Evolutionary conservation across 2,888 invertebrate genomes (phyloP).

Genomic region (Tanytarsus gracilentus): DNA sequence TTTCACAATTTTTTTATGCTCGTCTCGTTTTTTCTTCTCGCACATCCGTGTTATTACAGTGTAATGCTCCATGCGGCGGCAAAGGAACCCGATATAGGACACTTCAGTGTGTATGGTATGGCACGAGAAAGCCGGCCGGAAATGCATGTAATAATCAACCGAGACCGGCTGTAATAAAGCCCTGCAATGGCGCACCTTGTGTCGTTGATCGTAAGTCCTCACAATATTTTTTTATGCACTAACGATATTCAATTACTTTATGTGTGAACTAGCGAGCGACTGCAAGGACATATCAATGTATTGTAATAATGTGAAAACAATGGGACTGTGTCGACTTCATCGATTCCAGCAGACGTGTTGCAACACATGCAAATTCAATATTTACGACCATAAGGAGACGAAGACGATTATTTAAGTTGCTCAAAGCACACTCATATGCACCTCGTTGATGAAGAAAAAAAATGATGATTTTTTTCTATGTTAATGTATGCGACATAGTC

Average conservation of each 20-base stretch:
- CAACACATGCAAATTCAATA: slow-evolving; percentile 56
- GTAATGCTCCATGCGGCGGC: slow-evolving; percentile 72
- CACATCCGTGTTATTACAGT: no score
- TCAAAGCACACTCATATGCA: no score
- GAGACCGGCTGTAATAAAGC: slow-evolving; percentile 67
- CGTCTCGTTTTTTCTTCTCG: no score
- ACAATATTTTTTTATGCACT: slow-evolving; percentile 4
- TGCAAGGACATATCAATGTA: slow-evolving; percentile 76
- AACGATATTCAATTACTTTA: background rate
- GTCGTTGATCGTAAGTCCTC: slow-evolving; percentile 45
- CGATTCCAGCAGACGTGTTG: slow-evolving; percentile 83
- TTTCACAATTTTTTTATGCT: background rate
- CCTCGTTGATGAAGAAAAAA: no score
- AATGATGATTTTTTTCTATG: no score
- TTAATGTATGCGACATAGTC: no score
- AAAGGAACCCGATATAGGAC: slow-evolving; percentile 81
- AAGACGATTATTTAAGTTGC: background rate
- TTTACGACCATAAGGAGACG: slow-evolving; percentile 30
- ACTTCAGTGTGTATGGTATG: slow-evolving; percentile 88
- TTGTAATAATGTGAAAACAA: slow-evolving; percentile 76
- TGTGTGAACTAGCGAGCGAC: slow-evolving; percentile 47
- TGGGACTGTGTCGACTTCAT: slow-evolving; percentile 79
- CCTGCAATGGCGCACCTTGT: slow-evolving; percentile 65
- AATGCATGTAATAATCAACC: slow-evolving; percentile 71
- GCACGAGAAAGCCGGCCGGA: slow-evolving; percentile 72